phyloP scores from a whole-genome alignment of 37 sponge, comb jelly and placozoan genomes.

The Beroe forskalii region DNA sequence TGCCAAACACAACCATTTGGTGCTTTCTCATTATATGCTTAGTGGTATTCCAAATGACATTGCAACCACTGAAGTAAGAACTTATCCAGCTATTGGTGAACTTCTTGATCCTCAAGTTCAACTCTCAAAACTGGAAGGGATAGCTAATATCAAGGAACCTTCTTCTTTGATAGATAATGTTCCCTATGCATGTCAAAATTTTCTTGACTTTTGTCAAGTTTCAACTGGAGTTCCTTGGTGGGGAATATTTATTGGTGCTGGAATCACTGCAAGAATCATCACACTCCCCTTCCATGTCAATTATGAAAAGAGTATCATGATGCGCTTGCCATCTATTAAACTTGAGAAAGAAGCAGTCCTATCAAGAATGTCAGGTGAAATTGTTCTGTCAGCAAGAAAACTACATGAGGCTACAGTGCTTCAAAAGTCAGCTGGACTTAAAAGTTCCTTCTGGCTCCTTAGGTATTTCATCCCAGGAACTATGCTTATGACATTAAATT shows the following conservation, averaged over 20 bases:
- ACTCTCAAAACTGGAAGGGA: background rate
- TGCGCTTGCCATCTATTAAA: background rate
- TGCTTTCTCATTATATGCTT: too few relatives aligned
- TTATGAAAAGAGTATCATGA: conserved; percentile 18
- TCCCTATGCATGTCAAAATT: background rate
- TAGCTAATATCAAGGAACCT: background rate
- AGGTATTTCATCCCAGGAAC: background rate
- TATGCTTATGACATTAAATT: background rate
- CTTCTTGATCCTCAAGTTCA: background rate
- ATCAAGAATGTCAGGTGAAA: background rate
- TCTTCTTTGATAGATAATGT: background rate
- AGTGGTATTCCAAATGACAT: background rate
- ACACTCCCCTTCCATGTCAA: conserved; percentile 9
- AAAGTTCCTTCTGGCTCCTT: background rate
- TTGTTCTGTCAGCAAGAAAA: background rate
- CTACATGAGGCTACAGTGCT: background rate
- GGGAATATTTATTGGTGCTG: conserved; percentile 1
- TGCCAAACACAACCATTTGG: too few relatives aligned
- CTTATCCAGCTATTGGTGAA: background rate
- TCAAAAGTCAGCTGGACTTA: background rate
- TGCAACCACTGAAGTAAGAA: background rate
- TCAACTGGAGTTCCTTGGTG: conserved; percentile 28
- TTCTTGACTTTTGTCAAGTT: background rate
- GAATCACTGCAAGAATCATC: background rate
- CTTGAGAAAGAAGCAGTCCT: background rate